Percentiles rank a stretch among this genome's conserved stretches.
phyloP scores from a whole-genome alignment of 2,113 vertebrate species.

The Ardeotis arabs region DNA sequence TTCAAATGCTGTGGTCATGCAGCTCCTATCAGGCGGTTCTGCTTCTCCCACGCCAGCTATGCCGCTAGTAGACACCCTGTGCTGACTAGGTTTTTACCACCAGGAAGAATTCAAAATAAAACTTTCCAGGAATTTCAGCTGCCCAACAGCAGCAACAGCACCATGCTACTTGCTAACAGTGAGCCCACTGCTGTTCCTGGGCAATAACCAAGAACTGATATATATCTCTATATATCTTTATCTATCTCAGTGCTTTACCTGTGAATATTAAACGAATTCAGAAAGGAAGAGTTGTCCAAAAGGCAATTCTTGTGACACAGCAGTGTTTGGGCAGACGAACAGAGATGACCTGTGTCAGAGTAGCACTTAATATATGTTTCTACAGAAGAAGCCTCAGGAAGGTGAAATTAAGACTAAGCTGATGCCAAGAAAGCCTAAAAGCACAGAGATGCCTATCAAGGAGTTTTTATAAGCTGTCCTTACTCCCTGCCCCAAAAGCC shows the following conservation, averaged over 20 bases:
- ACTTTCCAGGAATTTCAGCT: background rate
- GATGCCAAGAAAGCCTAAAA: background rate
- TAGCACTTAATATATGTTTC: background rate
- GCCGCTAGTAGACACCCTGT: accelerated
- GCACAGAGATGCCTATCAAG: background rate
- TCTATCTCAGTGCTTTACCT: background rate
- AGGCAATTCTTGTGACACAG: background rate
- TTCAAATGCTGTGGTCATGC: background rate
- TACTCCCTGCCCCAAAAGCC: background rate
- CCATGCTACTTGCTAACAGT: background rate
- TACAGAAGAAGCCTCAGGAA: background rate
- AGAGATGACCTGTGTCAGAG: background rate
- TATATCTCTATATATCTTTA: too few relatives aligned
- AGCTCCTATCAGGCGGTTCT: background rate
- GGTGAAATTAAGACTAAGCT: background rate
- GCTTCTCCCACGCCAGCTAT: background rate
- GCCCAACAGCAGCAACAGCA: background rate
- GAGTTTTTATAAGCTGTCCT: background rate
- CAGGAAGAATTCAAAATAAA: background rate
- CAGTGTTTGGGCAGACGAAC: background rate
- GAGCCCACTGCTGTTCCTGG: background rate
- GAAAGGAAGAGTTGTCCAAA: background rate
- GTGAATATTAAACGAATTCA: background rate
- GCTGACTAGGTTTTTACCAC: background rate
- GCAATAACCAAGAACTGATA: background rate